Base-by-base conservation (phyloP, 2,113 vertebrate genomes). In the Oryzias javanicus region DNA sequence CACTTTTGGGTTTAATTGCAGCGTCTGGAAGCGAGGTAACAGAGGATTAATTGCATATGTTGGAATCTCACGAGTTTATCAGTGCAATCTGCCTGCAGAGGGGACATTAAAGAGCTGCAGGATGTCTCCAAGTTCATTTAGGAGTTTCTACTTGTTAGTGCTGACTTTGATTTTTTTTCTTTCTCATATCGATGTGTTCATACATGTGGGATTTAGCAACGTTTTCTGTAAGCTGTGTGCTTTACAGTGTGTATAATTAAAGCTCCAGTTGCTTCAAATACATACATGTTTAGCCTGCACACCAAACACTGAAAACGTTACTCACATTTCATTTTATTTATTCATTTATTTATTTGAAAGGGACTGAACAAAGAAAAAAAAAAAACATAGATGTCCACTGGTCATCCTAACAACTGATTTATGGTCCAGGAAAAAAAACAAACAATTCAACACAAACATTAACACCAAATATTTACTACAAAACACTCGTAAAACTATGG, bases 31-130 rank as follows among this genome's bases (percentile, higher is more conserved):
- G 25, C 18, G 1, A 7, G 15, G 42, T 12, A 12, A 35, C 35
- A 35, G 2, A 25, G 55, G 45, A 54, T 16, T 19, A 54, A 46
- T 42, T 5, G 15, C 14, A 52, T 47, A 5, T 55, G 15, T 41
- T 27, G 42, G 35, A 27, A 48, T 35, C 52, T 67, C 53, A 56
- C 1, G 20, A 61, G 16, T 29, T 61, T 19, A 40, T 49, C 44
- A 24, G 44, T n/a, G 16, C 48, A n/a, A 24, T 10, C 25, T 10
- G 14, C 20, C 16, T 62, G 15, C 46, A 46, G 4, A 29, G 46
- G 49, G 16, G 50, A 42, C 50, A 40, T 49, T 56, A 16, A 53
- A 56, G 15, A 10, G 12, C 25, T 17, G 16, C 49, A 14, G 2
- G 18, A 7, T 25, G 12, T 22, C 17, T 56, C 48, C 42, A 27